Base-by-base conservation (phyloP, 2,888 invertebrate species). In the Crioceris asparagi region DNA sequence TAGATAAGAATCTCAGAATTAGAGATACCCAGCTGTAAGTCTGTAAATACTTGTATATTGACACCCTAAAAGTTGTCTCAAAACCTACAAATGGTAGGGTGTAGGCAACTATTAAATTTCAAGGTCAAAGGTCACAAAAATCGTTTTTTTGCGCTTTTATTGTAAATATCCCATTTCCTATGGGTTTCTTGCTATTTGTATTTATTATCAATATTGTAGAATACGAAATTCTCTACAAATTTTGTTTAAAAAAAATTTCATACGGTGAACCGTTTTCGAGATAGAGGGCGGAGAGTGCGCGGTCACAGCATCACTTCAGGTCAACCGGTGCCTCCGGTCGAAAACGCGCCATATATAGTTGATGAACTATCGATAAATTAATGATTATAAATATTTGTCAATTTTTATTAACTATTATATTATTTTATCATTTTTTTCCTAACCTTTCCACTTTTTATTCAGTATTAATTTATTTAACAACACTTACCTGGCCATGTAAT, bases 41-140 rank as follows among this genome's bases (percentile, higher is more conserved):
- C 4, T 14, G 29, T 29, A 11, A 27, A 17, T 27, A 18, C 6
- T 35, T 35, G 35, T 26, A 32, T 32, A 32, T 37, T 29, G 30
- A 32, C 35, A 27, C 12, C 25, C 35, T 25, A 26, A 35, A 35
- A 35, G 18, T 36, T 36, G 29, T 36, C 36, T 36, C 29, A 36
- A 29, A 36, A 36, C 36, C 29, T 36, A 29, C 36, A 36, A 17
- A 29, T 36, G 18, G 32, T 37, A 32, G 23, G 32, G 27, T 35
- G 35, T 26, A 27, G 27, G 35, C 35, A 35, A 27, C 5, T 27
- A 16, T 27, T 27, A 35, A 36, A 29, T 6, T 36, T 11, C 17
- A 30, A 3, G 36, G 30, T 36, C 19, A 14, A 35, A 35, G 29
- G 12, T 29, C 15, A 3, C 4, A 7, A 25, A 25, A 7, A 4